These are phyloP conservation scores for Choloepus hoffmanni DNA, from an alignment of 2,113 vertebrate species.

Conservation along the genomic window DNA sequence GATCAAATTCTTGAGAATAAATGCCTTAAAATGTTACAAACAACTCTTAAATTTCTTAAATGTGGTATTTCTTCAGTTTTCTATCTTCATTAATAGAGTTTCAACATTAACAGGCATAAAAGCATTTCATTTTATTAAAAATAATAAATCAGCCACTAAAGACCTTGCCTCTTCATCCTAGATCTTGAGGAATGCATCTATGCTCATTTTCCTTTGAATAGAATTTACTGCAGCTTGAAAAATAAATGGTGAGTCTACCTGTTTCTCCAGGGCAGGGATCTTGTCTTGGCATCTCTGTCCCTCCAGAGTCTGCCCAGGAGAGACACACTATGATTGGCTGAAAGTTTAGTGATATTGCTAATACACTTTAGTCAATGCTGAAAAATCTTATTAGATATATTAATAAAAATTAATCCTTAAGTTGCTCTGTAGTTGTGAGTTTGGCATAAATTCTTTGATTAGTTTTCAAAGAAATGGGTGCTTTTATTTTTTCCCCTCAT, in stretches of 20 bases:
- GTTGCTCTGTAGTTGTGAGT: background rate
- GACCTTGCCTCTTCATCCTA: background rate
- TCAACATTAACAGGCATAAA: background rate
- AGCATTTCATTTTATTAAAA: constrained; percentile 2
- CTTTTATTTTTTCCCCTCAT: background rate
- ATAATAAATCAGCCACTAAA: background rate
- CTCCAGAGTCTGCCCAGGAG: background rate
- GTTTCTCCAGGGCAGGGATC: background rate
- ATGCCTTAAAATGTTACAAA: background rate
- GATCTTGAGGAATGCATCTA: background rate
- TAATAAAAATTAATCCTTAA: background rate
- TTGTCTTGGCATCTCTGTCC: background rate
- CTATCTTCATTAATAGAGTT: background rate
- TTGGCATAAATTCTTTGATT: background rate
- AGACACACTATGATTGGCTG: background rate
- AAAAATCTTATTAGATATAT: background rate
- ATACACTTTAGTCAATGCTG: background rate
- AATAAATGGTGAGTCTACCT: background rate
- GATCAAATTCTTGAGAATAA: background rate
- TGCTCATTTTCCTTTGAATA: background rate
- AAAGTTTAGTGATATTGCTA: background rate
- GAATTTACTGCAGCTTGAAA: constrained; percentile 39
- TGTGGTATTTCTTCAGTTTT: background rate
- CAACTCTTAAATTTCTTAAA: background rate
- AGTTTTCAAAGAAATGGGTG: background rate